Percentiles rank a stretch among this genome's conserved stretches.
phyloP scores from a whole-genome alignment of 2,113 vertebrate genomes.

The Chloropsis hardwickii region DNA sequence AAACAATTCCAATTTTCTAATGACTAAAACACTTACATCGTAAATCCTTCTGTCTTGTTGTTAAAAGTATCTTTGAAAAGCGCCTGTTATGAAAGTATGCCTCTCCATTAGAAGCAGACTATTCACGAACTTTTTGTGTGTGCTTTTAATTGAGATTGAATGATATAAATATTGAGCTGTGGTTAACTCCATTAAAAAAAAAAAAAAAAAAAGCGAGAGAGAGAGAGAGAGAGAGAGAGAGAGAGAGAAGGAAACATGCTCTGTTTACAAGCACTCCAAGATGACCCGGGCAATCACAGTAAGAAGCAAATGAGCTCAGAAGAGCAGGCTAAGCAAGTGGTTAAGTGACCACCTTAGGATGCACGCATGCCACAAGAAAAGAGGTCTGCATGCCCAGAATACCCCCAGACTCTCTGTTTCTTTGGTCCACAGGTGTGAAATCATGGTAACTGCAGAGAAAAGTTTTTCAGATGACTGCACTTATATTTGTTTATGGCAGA shows the following conservation, averaged over 20 bases:
- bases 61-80: slow-evolving; percentile 60
- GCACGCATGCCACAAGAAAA: background rate
- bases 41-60: slow-evolving; percentile 26
- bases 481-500: background rate
- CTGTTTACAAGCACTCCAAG: background rate
- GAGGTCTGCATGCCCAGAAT: background rate
- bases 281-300: background rate
- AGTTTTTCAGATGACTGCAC: background rate
- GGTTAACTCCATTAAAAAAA: background rate
- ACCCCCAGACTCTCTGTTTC: background rate
- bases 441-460: background rate
- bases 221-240: too few species aligned
- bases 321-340: background rate
- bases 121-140: slow-evolving; percentile 18
- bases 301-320: background rate
- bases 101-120: slow-evolving; percentile 51
- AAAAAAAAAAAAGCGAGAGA: background rate
- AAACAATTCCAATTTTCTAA: slow-evolving; percentile 43
- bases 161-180: slow-evolving; percentile 38
- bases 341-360: background rate
- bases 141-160: slow-evolving; percentile 50
- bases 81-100: background rate
- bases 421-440: background rate
- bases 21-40: slow-evolving; percentile 27
- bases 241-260: background rate